Evolutionary conservation across 2,113 vertebrate genomes (phyloP).

Genomic region (Neofelis nebulosa): DNA sequence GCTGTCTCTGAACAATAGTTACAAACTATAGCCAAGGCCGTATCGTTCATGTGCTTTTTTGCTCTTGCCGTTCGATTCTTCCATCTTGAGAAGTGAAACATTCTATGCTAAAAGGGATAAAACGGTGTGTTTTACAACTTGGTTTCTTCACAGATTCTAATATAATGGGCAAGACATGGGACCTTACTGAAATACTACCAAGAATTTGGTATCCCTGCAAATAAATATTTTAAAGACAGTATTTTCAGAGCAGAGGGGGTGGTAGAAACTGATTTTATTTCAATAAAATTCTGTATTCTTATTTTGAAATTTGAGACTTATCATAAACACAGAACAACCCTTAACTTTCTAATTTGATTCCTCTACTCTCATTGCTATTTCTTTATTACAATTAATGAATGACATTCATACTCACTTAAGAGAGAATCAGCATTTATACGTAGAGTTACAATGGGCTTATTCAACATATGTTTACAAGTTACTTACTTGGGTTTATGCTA

Average conservation of each 20-base stretch:
- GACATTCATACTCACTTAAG: background rate
- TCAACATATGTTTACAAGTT: slow-evolving; percentile 25
- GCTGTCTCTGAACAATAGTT: background rate
- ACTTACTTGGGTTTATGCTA: background rate
- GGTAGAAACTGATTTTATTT: background rate
- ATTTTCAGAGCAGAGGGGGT: background rate
- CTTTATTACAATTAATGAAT: background rate
- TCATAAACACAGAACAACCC: background rate
- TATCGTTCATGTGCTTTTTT: background rate
- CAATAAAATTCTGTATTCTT: background rate
- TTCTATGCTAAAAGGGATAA: background rate
- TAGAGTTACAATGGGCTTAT: background rate
- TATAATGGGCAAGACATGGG: background rate
- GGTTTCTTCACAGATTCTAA: background rate
- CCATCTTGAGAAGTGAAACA: background rate
- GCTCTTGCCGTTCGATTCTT: background rate
- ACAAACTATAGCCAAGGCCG: background rate
- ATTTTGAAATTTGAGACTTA: slow-evolving; percentile 38
- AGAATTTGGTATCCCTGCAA: background rate
- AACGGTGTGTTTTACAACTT: background rate
- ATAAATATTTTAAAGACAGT: background rate
- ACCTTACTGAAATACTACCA: background rate
- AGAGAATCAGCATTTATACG: background rate
- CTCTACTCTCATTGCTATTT: background rate
- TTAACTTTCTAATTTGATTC: slow-evolving; percentile 13